phyloP scores from a whole-genome alignment of 2,113 vertebrate genomes.

The Cichladusa arquata region DNA sequence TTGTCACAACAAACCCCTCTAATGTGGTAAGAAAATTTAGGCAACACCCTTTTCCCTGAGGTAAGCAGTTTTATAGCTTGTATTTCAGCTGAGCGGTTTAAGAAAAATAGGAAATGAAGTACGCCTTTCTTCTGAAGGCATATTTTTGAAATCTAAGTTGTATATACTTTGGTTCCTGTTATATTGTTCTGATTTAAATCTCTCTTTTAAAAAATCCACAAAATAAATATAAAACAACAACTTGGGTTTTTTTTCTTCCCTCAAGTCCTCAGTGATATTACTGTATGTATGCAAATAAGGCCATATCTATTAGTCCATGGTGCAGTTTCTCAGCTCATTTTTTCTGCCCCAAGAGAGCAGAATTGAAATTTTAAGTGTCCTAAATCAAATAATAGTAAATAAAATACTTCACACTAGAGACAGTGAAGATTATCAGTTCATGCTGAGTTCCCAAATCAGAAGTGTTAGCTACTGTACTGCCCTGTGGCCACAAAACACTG shows the following conservation, averaged over 20 bases:
- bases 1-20: neutral
- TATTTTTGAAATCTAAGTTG: neutral
- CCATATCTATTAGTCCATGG: neutral
- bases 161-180: neutral
- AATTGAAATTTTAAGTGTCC: neutral
- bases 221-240: neutral
- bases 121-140: rapidly evolving
- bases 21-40: neutral
- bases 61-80: neutral
- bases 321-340: neutral
- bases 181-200: neutral
- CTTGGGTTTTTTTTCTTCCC: neutral
- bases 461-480: neutral
- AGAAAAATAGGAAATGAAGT: conserved; percentile 38
- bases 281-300: neutral
- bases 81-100: neutral
- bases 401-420: neutral
- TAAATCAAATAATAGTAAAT: neutral
- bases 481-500: neutral
- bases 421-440: neutral
- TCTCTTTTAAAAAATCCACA: neutral
- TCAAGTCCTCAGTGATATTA: neutral
- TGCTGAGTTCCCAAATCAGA: neutral
- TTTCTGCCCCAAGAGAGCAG: neutral
- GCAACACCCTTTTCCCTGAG: neutral